Conservation (phyloP, 1,140 invertebrate genomes). For the Lepidostoma basale region DNA sequence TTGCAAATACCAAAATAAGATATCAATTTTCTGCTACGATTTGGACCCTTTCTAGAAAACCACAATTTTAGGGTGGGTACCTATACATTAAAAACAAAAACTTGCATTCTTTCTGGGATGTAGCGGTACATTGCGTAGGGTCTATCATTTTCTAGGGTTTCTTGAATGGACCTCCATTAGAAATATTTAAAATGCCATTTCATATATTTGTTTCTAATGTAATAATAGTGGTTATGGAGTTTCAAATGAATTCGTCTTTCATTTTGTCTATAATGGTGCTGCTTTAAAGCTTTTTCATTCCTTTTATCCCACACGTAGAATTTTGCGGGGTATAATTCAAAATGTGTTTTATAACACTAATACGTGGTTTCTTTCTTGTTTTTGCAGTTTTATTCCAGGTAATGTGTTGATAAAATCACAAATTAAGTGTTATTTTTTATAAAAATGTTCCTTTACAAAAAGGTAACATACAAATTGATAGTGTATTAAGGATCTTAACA, state of each 20-base stretch:
- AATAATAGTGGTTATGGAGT: neutral
- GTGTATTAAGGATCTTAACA: too few species aligned
- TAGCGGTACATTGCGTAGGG: slow-evolving; percentile 19
- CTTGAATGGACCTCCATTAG: slow-evolving; percentile 23
- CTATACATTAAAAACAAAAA: slow-evolving; percentile 1
- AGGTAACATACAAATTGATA: too few species aligned
- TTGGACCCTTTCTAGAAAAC: neutral
- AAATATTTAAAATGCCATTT: slow-evolving; percentile 39
- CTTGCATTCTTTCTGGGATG: neutral
- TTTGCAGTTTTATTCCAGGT: too few species aligned
- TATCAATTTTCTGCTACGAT: neutral
- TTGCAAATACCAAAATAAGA: slow-evolving; percentile 14
- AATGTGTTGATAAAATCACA: too few species aligned
- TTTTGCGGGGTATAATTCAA: neutral
- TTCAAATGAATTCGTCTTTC: slow-evolving; percentile 14
- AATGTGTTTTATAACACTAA: neutral
- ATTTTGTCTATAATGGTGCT: slow-evolving; percentile 6
- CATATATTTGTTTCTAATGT: slow-evolving; percentile 33
- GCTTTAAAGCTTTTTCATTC: neutral
- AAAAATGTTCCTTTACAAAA: too few species aligned
- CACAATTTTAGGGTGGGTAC: neutral
- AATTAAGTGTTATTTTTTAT: too few species aligned
- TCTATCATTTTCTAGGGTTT: slow-evolving; percentile 29
- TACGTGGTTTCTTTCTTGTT: too few species aligned
- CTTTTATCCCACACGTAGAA: slow-evolving; percentile 10